Percentiles rank a stretch among this genome's conserved stretches.
Conservation (phyloP, 2,888 invertebrate species). For the Proisotoma minuta region DNA sequence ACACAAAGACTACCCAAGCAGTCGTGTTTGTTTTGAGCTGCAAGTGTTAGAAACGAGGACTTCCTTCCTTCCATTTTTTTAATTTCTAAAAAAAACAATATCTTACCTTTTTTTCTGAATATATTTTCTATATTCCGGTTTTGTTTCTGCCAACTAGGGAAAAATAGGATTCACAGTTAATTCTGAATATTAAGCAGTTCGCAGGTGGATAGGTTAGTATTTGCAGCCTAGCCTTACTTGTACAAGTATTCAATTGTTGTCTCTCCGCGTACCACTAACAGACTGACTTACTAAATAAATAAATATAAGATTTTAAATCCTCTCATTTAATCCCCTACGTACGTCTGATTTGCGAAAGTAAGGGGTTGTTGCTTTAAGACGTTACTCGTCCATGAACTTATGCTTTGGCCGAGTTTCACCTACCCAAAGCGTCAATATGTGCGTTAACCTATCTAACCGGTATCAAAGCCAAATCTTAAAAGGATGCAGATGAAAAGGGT, state of each 20-base stretch:
- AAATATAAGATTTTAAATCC: slow-evolving; percentile 9
- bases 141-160: not conserved
- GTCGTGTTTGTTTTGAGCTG: too few species aligned
- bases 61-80: not conserved
- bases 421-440: too few species aligned
- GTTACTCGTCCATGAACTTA: slow-evolving; percentile 36
- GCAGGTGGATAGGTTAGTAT: not conserved
- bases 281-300: slow-evolving; percentile 22
- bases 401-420: slow-evolving; percentile 21
- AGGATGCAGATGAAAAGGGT: too few species aligned
- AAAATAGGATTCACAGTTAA: slow-evolving; percentile 14
- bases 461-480: too few species aligned
- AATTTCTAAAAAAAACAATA: not conserved
- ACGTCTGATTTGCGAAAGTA: not conserved
- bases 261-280: slow-evolving; percentile 29
- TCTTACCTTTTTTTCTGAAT: not conserved
- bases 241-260: slow-evolving; percentile 10
- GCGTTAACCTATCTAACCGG: too few species aligned
- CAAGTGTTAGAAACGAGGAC: slow-evolving; percentile 8
- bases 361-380: not conserved
- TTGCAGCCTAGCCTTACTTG: too few species aligned
- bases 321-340: not conserved
- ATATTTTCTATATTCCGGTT: not conserved
- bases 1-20: too few species aligned
- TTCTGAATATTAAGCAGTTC: slow-evolving; percentile 15